Evolutionary conservation across 2,797 vertebrate species (phyloP), one percentile per base, ranked within the genome.

Genomic region (Gadopsis marmoratus): DNA sequence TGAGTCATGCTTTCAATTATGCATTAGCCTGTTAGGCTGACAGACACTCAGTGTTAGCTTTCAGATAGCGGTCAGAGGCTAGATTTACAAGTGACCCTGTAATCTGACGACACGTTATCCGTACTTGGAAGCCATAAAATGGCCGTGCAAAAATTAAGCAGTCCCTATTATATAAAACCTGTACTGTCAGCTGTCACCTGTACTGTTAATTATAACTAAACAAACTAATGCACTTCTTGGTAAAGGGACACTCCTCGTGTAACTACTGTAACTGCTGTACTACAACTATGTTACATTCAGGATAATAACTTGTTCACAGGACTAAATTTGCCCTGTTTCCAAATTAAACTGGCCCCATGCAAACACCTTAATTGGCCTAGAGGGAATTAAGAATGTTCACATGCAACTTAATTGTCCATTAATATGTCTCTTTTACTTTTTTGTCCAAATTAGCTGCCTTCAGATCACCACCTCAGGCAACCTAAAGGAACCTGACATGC

Each of bases 1-100:
- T 76, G 87, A 92, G 78, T 93, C 92, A 90, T 64, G 74, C 65
- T 71, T 85, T 94, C 78, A 93, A 87, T 91, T 83, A 92, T 92
- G 88, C 84, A 92, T 91, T 66, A 88, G 66, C 43, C 86, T 71
- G 82, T 80, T 78, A 61, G 70, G 51, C 23, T 63, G 84, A 86
- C 74, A 65, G 81, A 83, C 84, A 81, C 48, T 70, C 53, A 21
- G 73, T 70, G 78, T 82, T 81, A 59, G 65, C 83, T 84, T 76
- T 82, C 78, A 82, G 81, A 83, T 79, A 73, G 59, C 76, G 66
- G 71, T 89, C 80, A 81, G 53, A 75, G 74, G 79, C 53, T 71
- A 26, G 76, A 77, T 69, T 89, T 74, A 78, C 66, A 48, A 59
- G 48, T 79, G 74, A 80, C 74, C 61, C 66, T 65, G 53, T 63